phyloP scores from a whole-genome alignment of 53 echinoderm and acorn worm genomes.

The Holothuria leucospilota region DNA sequence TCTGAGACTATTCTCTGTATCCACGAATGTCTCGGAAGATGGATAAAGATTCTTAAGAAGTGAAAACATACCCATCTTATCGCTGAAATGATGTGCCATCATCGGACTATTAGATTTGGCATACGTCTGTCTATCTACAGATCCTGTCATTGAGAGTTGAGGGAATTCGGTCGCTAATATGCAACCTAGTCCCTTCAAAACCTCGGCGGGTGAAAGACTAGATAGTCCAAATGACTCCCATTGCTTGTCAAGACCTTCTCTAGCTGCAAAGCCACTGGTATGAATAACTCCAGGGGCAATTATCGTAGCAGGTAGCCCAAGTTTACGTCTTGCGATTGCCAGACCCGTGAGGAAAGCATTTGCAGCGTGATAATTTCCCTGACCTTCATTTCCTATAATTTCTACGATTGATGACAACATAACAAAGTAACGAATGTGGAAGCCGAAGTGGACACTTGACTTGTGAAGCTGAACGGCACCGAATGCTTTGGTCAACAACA shows the following conservation, averaged over 20 bases:
- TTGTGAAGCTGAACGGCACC: slow-evolving; percentile 90
- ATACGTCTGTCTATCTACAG: slow-evolving; percentile 77
- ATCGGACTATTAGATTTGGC: slow-evolving; percentile 80
- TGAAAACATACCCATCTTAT: slow-evolving; percentile 81
- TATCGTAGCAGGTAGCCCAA: slow-evolving; percentile 92
- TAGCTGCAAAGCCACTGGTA: slow-evolving; percentile 85
- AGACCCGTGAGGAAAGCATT: slow-evolving; percentile 86
- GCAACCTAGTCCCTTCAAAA: slow-evolving; percentile 89
- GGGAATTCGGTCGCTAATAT: slow-evolving; percentile 87
- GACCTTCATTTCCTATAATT: slow-evolving; percentile 92
- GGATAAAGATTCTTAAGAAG: slow-evolving; percentile 88
- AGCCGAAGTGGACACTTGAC: slow-evolving; percentile 81
- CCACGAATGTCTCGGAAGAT: slow-evolving; percentile 75
- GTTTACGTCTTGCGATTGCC: slow-evolving; percentile 75
- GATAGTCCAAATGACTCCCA: slow-evolving; percentile 93
- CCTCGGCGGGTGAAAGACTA: slow-evolving; percentile 92
- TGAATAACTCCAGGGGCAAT: slow-evolving; percentile 93
- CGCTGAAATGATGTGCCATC: slow-evolving; percentile 89
- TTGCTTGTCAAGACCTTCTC: slow-evolving; percentile 82
- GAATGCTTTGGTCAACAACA: slow-evolving; percentile 92
- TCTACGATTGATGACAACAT: slow-evolving; percentile 97
- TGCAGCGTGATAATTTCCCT: slow-evolving; percentile 91
- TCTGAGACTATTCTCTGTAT: slow-evolving; percentile 83
- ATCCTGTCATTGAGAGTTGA: slow-evolving; percentile 83
- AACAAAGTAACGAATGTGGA: slow-evolving; percentile 88